These are phyloP conservation scores for Sorex araneus DNA, from an alignment of 2,113 vertebrate genomes.

Conservation along the genomic window DNA sequence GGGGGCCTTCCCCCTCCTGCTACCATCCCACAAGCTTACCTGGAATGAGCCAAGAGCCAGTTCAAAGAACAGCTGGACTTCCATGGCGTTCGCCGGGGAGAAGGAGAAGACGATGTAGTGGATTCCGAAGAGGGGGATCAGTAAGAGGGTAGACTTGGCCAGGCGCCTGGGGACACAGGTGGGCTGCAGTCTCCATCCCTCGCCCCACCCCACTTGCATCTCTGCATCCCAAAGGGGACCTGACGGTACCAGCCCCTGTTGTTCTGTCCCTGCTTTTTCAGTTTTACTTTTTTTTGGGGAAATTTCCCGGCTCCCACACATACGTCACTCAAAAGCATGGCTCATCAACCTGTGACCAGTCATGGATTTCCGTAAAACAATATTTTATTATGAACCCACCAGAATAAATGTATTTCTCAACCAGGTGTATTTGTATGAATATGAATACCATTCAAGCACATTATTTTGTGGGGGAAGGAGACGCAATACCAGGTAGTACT, in stretches of 20 bases:
- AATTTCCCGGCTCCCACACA: neutral
- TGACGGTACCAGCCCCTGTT: neutral
- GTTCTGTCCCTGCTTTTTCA: neutral
- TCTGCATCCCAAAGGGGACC: neutral
- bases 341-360: neutral
- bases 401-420: neutral
- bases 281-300: slow-evolving; percentile 48
- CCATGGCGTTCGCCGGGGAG: slow-evolving; percentile 93
- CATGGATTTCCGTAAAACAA: neutral
- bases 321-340: neutral
- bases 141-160: slow-evolving; percentile 96
- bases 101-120: slow-evolving; percentile 98
- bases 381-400: neutral
- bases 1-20: too few species aligned
- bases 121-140: slow-evolving; percentile 97
- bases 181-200: fast-evolving
- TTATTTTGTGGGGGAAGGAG: too few species aligned
- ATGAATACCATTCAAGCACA: neutral
- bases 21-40: slow-evolving; percentile 86
- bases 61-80: slow-evolving; percentile 96
- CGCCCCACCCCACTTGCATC: fast-evolving
- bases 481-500: too few species aligned
- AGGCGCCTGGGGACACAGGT: slow-evolving; percentile 91
- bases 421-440: too few species aligned
- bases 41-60: slow-evolving; percentile 97